Evolutionary conservation across 2,113 vertebrate species (phyloP).

Genomic region (Hystrix brachyura): DNA sequence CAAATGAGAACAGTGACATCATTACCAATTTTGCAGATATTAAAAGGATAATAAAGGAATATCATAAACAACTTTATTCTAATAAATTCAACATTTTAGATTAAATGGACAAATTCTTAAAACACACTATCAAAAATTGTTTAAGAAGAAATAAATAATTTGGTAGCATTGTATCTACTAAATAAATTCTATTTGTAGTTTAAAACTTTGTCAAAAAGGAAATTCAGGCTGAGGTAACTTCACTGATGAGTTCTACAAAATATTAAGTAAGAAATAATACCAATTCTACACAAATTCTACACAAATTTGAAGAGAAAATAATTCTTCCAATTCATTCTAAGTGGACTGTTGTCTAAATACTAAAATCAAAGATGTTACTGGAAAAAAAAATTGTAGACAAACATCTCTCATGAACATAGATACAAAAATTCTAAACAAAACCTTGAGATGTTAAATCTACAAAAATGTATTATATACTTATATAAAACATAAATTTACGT

Average conservation of each 20-base stretch:
- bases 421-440: conserved; percentile 36
- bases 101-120: background rate
- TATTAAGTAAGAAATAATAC: background rate
- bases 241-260: background rate
- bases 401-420: background rate
- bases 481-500: background rate
- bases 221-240: background rate
- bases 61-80: background rate
- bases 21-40: background rate
- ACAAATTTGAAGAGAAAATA: background rate
- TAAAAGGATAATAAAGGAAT: background rate
- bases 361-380: background rate
- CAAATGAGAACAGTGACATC: background rate
- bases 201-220: background rate
- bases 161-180: background rate
- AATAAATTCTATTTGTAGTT: background rate
- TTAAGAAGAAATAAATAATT: background rate
- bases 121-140: background rate
- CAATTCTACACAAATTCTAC: background rate
- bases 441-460: background rate
- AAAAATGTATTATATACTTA: background rate
- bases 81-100: background rate
- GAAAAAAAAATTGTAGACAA: background rate
- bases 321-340: background rate
- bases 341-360: background rate